Percentiles rank a stretch among this genome's conserved stretches.
phyloP scores from a whole-genome alignment of 2,888 invertebrate species.

The Allolobophora icterica region DNA sequence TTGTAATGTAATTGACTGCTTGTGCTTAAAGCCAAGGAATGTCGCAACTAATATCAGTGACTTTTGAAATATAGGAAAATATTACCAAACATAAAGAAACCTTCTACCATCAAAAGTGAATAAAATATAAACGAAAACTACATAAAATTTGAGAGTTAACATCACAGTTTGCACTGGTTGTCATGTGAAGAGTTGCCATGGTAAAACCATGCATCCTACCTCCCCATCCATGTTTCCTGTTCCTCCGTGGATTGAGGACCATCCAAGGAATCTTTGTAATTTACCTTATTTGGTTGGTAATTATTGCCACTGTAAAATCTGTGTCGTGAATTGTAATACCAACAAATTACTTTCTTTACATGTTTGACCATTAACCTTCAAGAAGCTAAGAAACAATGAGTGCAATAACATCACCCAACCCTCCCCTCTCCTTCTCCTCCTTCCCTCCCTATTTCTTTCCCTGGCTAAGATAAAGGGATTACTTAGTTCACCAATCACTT shows the following conservation, averaged over 20 bases:
- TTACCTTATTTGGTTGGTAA: background rate
- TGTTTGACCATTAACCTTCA: background rate
- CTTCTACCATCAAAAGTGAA: background rate
- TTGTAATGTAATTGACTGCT: background rate
- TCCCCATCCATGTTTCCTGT: constrained; percentile 37
- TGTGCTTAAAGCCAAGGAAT: background rate
- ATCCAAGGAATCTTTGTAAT: constrained; percentile 32
- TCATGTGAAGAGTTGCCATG: constrained; percentile 17
- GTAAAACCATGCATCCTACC: constrained; percentile 24
- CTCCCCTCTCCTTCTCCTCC: no score
- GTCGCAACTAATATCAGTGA: background rate
- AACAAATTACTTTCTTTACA: background rate
- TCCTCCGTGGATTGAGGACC: constrained; percentile 25
- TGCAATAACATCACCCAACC: no score
- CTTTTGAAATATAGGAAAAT: background rate
- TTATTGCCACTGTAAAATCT: background rate
- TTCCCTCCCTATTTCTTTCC: background rate
- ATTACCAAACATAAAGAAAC: background rate
- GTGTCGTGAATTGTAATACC: background rate
- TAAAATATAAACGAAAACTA: background rate
- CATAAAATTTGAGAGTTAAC: background rate
- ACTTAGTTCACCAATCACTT: background rate
- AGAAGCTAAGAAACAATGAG: no score
- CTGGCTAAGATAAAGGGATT: no score
- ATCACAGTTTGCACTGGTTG: background rate